Evolutionary conservation across 2,113 vertebrate species (phyloP).

Genomic region (Spheniscus mendiculus): DNA sequence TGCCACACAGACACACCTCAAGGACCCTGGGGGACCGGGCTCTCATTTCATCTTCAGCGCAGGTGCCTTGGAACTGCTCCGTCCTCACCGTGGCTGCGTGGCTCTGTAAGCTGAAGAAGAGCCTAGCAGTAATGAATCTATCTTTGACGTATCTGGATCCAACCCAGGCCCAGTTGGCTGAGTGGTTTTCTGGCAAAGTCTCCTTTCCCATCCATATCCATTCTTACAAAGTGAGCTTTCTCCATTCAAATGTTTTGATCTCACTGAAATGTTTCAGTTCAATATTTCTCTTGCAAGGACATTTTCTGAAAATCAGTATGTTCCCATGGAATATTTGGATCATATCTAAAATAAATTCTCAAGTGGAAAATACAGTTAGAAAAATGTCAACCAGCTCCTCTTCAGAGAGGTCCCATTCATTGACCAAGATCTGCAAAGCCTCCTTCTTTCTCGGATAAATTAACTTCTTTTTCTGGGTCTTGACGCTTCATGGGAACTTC

Average conservation of each 20-base stretch:
- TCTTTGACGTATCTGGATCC: slow-evolving; percentile 17
- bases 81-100: rapidly evolving
- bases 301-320: slow-evolving; percentile 11
- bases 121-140: not conserved
- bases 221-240: not conserved
- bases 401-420: not conserved
- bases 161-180: slow-evolving; percentile 46
- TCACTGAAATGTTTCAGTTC: not conserved
- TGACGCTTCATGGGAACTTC: not conserved
- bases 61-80: not conserved
- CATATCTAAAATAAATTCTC: not conserved
- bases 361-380: not conserved
- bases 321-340: not conserved
- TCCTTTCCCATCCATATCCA: slow-evolving; percentile 3
- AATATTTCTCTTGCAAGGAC: slow-evolving; percentile 12
- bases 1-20: not conserved
- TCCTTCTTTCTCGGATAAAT: not conserved
- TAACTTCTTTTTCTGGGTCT: not conserved
- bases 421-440: not conserved
- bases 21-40: rapidly evolving
- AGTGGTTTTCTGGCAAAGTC: slow-evolving; percentile 14
- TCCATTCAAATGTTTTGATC: slow-evolving; percentile 50
- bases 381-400: not conserved
- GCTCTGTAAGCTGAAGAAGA: not conserved
- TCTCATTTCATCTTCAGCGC: not conserved